Evolutionary conservation across 1,140 invertebrate species (phyloP).

Genomic region (Ooceraea biroi): DNA sequence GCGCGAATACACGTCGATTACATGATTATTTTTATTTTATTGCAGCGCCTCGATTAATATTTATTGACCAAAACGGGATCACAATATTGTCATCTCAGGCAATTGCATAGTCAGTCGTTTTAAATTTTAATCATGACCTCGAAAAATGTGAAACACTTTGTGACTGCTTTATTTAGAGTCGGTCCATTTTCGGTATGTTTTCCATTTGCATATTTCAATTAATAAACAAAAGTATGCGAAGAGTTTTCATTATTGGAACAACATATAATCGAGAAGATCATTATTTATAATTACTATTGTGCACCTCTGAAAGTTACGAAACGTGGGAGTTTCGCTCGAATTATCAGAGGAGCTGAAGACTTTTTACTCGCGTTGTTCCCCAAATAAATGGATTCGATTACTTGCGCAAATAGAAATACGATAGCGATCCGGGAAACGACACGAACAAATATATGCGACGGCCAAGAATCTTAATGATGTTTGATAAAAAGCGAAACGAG

Average conservation of each 20-base stretch:
- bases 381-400: conserved; percentile 17
- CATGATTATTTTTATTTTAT: conserved; percentile 15
- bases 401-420: neutral
- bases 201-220: neutral
- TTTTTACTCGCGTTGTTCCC: neutral
- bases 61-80: neutral
- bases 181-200: neutral
- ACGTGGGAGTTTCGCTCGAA: neutral
- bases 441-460: neutral
- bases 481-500: conserved; percentile 20
- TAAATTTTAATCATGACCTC: neutral
- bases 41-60: neutral
- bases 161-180: conserved; percentile 7
- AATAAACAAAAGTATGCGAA: conserved; percentile 22
- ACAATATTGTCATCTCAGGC: neutral
- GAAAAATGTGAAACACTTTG: neutral
- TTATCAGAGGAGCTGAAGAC: neutral
- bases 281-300: neutral
- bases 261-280: conserved; percentile 9
- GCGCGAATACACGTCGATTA: conserved; percentile 16
- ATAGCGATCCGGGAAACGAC: neutral
- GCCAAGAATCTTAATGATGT: conserved; percentile 11
- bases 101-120: neutral
- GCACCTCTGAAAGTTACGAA: neutral
- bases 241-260: conserved; percentile 13